phyloP scores from a whole-genome alignment of 2,888 invertebrate genomes.

The Dolichomitus sp. region DNA sequence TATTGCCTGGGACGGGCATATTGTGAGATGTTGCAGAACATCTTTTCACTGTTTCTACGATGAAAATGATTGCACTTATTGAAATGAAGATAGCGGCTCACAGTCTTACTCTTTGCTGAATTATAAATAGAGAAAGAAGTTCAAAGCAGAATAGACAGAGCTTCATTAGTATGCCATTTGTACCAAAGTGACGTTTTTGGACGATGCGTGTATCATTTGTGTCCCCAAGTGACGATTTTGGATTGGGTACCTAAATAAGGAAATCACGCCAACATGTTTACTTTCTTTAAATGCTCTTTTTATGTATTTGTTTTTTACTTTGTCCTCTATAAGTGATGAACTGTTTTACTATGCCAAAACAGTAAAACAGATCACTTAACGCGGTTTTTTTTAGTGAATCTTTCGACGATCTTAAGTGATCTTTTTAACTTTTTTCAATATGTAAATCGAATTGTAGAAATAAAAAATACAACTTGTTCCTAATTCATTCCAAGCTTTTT shows the following conservation, averaged over 20 bases:
- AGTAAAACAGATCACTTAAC: too few relatives aligned
- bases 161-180: constrained; percentile 37
- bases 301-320: background rate
- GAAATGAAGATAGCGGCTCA: background rate
- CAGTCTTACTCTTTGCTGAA: background rate
- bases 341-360: too few relatives aligned
- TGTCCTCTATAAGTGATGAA: background rate
- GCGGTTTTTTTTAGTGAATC: too few relatives aligned
- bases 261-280: constrained; percentile 30
- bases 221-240: too few relatives aligned
- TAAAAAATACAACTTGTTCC: background rate
- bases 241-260: constrained; percentile 15
- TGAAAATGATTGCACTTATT: constrained; percentile 34
- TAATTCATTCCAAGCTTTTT: background rate
- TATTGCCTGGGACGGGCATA: constrained; percentile 57
- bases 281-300: constrained; percentile 8
- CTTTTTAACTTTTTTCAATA: background rate
- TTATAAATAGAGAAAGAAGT: constrained; percentile 11
- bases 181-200: constrained; percentile 45
- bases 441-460: background rate
- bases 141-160: background rate
- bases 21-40: constrained; percentile 60
- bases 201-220: constrained; percentile 2
- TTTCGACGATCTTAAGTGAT: too few relatives aligned
- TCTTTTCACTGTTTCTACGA: constrained; percentile 39